Base-by-base conservation (phyloP, 2,113 vertebrate genomes). In the Promerops cafer region DNA sequence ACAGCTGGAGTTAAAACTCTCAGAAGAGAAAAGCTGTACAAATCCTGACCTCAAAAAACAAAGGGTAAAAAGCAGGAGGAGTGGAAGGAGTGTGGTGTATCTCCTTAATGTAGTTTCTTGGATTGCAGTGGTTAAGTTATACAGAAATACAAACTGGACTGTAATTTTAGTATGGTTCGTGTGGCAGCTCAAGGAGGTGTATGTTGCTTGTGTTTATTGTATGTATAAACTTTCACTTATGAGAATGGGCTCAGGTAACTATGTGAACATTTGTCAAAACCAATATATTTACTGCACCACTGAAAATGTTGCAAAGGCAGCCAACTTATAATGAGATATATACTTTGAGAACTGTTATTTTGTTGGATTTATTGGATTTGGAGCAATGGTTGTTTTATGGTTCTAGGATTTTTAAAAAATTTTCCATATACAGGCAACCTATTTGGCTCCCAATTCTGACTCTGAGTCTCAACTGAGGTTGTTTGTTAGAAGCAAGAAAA, bases 31-130 rank as follows among this genome's bases (percentile, higher is more conserved):
- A 59, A 87, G 26, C 3, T 47, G 11, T 52, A 28, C 39, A 76
- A 49, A 64, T 69, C 19, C 33, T 56, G 52, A 69, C 22, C 52
- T 40, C 11, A 60, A 52, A 57, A 72, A 76, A n/a, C 3, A 68
- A 37, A 64, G 44, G 3, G 4, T 70, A 26, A 65, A 83, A 66
- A 72, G 24, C 19, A 82, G 56, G 37, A 75, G 52, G 14, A 75
- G 14, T 2, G 1, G 16, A 78, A 75, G 12, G 10, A 0, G 1
- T 53, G 18, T 59, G 23, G 10, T 75, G 1, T 60, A 16, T 85
- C 16, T 76, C 31, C 15, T 60, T 68, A 44, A 40, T 49, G 18
- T 66, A 44, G 45, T 84, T 91, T 89, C 33, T 84, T 79, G 56
- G 9, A 64, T 74, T 75, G 35, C 22, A 60, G 16, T 54, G 40